Evolutionary conservation across 2,113 vertebrate genomes (phyloP), one percentile per base, ranked within the genome.

Genomic region (Phalacrocorax aristotelis): DNA sequence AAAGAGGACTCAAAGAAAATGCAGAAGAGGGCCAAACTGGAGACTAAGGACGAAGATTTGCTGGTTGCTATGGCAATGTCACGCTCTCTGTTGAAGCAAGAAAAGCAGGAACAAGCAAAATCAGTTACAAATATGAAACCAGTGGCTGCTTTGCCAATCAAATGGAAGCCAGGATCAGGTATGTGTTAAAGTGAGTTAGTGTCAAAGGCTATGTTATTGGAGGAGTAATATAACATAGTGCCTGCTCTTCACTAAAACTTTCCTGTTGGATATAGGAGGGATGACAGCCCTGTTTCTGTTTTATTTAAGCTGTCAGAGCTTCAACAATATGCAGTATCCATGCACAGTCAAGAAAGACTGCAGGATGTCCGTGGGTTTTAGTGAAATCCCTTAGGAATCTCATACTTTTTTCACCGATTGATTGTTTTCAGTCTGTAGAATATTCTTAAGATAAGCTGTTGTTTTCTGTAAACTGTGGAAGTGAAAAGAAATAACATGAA

Each of bases 21-120:
- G 58, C 93, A 90, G 95, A 99, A 98, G 83, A 98, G 92, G 77
- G 60, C 29, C 36, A 98, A 98, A 96, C 55, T 93, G 0, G 97
- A 98, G 34, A 71, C 74, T 2, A 83, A 98, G 23, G 98, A 99
- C 6, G 99, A 99, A 96, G 98, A 99, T 87, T 96, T 99, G 83
- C 96, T 98, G 98, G 97, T 99, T 95, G 99, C 99, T 69, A 94
- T 99, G 98, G 99, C 99, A 70, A 97, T 99, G 97, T 99, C 99
- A 64, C 98, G 98, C 49, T 99, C 99, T 21, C 97, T 99, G 95
- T 94, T 98, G 96, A 98, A 99, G 82, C 98, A 96, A 32, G 93
- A 95, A 70, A 97, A 96, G 93, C 85, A 87, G 80, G 85, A 97
- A 38, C 87, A 97, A 88, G 97, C 92, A 58, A 74, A 91, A 70